Evolutionary conservation across 2,888 invertebrate genomes (phyloP).

Genomic region (Plebejus melissa): DNA sequence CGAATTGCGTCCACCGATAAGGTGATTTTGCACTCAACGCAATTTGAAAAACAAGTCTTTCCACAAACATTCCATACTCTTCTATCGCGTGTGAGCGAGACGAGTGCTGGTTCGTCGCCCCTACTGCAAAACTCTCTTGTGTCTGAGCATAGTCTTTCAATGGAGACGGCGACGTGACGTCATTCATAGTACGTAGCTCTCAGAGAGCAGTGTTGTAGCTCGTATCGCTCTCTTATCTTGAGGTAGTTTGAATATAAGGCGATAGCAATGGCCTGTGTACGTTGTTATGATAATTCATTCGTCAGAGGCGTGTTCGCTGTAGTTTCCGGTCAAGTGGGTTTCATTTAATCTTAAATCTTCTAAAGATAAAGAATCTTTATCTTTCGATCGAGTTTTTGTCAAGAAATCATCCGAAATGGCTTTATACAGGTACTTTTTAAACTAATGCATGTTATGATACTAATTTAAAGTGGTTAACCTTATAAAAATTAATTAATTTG

Average conservation of each 20-base stretch:
- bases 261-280: conserved; percentile 58
- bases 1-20: conserved; percentile 39
- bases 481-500: not conserved
- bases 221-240: conserved; percentile 63
- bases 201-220: conserved; percentile 72
- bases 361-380: conserved; percentile 48
- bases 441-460: not conserved
- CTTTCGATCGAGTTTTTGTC: conserved; percentile 40
- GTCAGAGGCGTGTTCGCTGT: conserved; percentile 66
- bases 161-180: conserved; percentile 63
- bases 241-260: conserved; percentile 67
- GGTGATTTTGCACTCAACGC: conserved; percentile 62
- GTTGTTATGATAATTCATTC: conserved; percentile 68
- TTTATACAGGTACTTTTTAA: conserved; percentile 59
- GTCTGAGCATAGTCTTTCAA: conserved; percentile 66
- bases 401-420: conserved; percentile 58
- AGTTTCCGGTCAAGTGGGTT: conserved; percentile 45
- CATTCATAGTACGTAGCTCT: conserved; percentile 79
- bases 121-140: conserved; percentile 53
- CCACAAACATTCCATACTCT: conserved; percentile 75
- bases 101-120: conserved; percentile 52
- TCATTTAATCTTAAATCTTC: conserved; percentile 45
- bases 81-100: conserved; percentile 72
- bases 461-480: not conserved
- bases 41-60: conserved; percentile 74